phyloP scores from a whole-genome alignment of 2,888 invertebrate genomes.

The Ramazzottius varieornatus region DNA sequence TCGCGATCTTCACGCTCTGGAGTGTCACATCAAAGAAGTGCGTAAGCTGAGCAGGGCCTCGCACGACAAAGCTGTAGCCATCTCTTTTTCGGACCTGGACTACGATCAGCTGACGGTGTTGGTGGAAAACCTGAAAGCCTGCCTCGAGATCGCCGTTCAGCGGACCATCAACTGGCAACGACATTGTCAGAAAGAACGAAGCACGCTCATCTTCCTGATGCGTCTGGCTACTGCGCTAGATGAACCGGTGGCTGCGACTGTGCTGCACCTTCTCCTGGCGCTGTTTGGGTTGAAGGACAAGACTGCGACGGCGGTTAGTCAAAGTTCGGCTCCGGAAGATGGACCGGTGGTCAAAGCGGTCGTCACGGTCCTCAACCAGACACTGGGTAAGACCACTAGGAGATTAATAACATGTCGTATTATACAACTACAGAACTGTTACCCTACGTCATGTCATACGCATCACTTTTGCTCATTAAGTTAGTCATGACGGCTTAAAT shows the following conservation, averaged over 20 bases:
- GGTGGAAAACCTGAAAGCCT: slow-evolving; percentile 71
- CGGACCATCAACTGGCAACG: slow-evolving; percentile 86
- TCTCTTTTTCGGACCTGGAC: slow-evolving; percentile 31
- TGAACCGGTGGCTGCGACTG: slow-evolving; percentile 64
- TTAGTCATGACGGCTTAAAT: no score
- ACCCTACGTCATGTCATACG: no score
- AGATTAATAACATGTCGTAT: no score
- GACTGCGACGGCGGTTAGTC: no score
- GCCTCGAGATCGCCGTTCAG: slow-evolving; percentile 65
- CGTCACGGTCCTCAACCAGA: neutral
- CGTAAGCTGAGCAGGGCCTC: slow-evolving; percentile 10
- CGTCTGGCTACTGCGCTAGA: slow-evolving; percentile 54
- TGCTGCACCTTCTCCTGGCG: slow-evolving; percentile 61
- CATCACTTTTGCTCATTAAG: no score
- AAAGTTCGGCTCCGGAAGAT: no score
- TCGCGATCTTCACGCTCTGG: slow-evolving; percentile 70
- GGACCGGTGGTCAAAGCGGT: slow-evolving; percentile 1
- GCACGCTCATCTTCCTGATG: slow-evolving; percentile 38
- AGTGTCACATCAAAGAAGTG: slow-evolving; percentile 41
- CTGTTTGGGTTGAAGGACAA: slow-evolving; percentile 38
- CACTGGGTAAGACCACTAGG: neutral
- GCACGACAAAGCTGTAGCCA: slow-evolving; percentile 6
- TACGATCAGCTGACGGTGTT: slow-evolving; percentile 76
- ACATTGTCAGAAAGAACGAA: slow-evolving; percentile 32
- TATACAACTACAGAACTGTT: no score